A percentile compares a stretch with the other conserved stretches of the same genome.
Evolutionary conservation across 2,797 vertebrate genomes (phyloP).

Genomic region (Smutsia temminckii): DNA sequence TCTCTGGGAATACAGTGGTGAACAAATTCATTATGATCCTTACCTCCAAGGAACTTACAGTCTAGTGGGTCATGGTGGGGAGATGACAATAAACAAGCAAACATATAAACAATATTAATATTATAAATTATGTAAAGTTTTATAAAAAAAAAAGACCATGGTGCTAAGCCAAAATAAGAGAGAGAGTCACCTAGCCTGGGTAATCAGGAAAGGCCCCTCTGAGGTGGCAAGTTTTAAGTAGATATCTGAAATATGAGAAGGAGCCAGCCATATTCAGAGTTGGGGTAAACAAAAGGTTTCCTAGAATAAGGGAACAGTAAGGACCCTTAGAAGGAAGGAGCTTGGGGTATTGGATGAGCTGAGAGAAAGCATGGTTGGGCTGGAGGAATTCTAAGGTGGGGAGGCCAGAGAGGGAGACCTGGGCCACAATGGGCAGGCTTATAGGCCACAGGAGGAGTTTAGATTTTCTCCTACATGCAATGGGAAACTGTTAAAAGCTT

Average conservation of each 20-base stretch:
- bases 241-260: neutral
- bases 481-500: conserved; percentile 38
- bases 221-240: neutral
- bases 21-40: neutral
- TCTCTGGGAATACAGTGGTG: neutral
- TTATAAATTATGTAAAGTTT: neutral
- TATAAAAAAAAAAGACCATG: neutral
- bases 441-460: neutral
- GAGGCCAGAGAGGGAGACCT: neutral
- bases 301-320: conserved; percentile 31
- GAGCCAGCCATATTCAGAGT: neutral
- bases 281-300: neutral
- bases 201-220: neutral
- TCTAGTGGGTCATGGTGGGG: neutral
- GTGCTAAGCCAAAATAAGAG: neutral
- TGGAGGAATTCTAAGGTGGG: neutral
- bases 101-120: neutral
- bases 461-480: neutral
- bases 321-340: neutral
- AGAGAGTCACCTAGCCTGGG: neutral
- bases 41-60: neutral
- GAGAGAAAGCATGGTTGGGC: neutral
- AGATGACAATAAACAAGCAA: neutral
- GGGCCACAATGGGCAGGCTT: neutral
- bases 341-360: neutral